Conservation (phyloP, 2,888 invertebrate genomes). For the Lasioglossum vierecki region DNA sequence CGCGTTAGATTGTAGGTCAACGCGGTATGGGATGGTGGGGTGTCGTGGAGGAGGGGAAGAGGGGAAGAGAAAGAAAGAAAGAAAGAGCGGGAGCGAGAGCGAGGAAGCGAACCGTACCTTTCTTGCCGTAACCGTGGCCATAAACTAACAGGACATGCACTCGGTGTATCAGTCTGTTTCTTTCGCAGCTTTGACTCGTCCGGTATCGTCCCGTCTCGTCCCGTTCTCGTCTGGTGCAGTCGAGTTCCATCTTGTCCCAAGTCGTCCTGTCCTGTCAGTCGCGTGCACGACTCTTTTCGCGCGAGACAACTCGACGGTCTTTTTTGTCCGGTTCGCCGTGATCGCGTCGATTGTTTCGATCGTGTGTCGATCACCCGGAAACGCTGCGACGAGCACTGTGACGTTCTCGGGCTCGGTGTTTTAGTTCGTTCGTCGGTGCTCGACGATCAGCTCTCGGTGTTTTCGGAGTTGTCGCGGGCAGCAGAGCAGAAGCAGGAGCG, state of each 20-base stretch:
- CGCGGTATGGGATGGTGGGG: conserved; percentile 34
- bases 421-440: not conserved
- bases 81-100: conserved; percentile 57
- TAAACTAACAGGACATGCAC: conserved; percentile 82
- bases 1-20: conserved; percentile 81
- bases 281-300: conserved; percentile 14
- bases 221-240: conserved; percentile 9
- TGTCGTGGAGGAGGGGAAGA: conserved; percentile 18
- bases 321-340: not conserved
- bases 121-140: conserved; percentile 77
- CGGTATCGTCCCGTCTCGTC: conserved; percentile 25
- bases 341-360: not conserved
- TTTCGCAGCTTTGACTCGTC: conserved; percentile 76
- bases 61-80: conserved; percentile 53
- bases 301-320: not conserved
- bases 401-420: not conserved
- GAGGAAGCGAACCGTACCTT: conserved; percentile 75
- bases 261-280: conserved; percentile 18
- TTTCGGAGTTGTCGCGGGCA: not conserved
- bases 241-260: not conserved
- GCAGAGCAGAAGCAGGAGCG: not conserved
- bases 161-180: conserved; percentile 80
- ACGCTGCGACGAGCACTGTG: conserved; percentile 2
- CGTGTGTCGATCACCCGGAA: not conserved
- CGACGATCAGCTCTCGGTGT: not conserved